phyloP scores from a whole-genome alignment of 2,888 invertebrate species.

The Oxyteleia sp. region DNA sequence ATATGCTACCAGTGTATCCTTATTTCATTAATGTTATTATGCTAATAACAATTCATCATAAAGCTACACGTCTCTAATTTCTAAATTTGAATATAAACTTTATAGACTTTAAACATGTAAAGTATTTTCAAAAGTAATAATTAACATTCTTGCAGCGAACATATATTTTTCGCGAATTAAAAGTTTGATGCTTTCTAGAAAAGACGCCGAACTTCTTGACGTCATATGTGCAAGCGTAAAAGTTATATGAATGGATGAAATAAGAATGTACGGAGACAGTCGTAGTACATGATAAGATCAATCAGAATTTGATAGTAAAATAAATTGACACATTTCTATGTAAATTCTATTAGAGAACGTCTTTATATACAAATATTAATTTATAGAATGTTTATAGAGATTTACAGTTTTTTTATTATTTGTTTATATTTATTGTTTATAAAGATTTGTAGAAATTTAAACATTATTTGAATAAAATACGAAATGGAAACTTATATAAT shows the following conservation, averaged over 20 bases:
- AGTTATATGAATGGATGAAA: slow-evolving; percentile 6
- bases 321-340: neutral
- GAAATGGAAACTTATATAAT: no score
- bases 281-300: neutral
- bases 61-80: neutral
- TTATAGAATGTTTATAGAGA: no score
- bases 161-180: slow-evolving; percentile 7
- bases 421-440: no score
- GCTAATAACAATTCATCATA: no score
- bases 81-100: neutral
- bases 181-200: slow-evolving; percentile 26
- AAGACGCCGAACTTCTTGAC: slow-evolving; percentile 26
- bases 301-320: neutral
- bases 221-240: slow-evolving; percentile 20
- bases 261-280: neutral
- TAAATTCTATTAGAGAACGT: no score
- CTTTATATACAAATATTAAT: no score
- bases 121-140: no score
- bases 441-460: no score
- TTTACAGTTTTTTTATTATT: no score
- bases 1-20: no score
- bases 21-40: no score
- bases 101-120: neutral
- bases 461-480: no score
- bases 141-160: neutral